A percentile compares a stretch with the other conserved stretches of the same genome.
phyloP scores from a whole-genome alignment of 2,113 vertebrate genomes.

The Irena cyanogastra region DNA sequence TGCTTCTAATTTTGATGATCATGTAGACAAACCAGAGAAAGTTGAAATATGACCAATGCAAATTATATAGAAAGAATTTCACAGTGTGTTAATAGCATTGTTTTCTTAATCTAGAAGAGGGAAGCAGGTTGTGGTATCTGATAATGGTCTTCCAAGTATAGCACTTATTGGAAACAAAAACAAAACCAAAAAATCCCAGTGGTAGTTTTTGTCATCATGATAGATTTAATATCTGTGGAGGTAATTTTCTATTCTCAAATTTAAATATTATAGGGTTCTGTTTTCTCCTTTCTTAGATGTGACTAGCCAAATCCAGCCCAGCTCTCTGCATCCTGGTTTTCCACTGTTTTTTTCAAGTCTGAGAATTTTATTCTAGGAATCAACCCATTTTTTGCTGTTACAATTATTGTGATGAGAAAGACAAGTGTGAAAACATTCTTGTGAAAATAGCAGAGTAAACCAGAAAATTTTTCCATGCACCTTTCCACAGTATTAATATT shows the following conservation, averaged over 20 bases:
- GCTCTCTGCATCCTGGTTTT: background rate
- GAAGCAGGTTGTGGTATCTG: background rate
- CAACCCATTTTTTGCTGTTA: background rate
- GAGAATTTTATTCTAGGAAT: background rate
- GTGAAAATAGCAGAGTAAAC: background rate
- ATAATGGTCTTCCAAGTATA: background rate
- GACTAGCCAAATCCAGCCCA: background rate
- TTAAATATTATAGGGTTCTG: background rate
- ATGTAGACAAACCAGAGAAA: background rate
- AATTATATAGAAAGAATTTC: background rate
- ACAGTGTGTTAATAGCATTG: background rate
- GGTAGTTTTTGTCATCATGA: background rate
- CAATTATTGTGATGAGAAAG: background rate
- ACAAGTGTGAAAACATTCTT: background rate
- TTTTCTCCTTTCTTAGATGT: background rate
- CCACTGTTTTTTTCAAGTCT: background rate
- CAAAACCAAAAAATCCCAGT: background rate
- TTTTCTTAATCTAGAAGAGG: background rate
- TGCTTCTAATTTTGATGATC: background rate
- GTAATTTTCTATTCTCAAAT: background rate
- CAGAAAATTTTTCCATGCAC: background rate
- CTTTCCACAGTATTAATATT: background rate
- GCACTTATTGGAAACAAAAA: background rate
- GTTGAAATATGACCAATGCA: background rate
- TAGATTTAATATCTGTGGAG: background rate